These are phyloP conservation scores for Borostomias antarcticus DNA, from an alignment of 2,797 vertebrate species.

Conservation along the genomic window DNA sequence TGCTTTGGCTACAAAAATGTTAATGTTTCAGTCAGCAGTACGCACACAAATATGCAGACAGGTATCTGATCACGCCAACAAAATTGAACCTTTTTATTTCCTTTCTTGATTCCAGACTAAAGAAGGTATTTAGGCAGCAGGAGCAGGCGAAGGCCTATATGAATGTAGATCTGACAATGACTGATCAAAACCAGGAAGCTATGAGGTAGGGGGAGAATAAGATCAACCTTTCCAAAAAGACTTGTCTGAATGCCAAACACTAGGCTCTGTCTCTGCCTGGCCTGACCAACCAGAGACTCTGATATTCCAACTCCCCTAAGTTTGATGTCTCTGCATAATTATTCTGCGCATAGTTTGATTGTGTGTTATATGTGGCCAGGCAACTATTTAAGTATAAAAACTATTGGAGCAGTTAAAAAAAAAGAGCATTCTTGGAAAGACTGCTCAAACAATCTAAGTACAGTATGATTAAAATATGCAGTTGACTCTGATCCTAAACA, in stretches of 20 bases:
- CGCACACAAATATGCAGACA: constrained; percentile 15
- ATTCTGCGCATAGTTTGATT: too few species aligned
- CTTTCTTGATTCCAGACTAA: background rate
- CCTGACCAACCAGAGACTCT: too few species aligned
- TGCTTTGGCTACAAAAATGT: constrained; percentile 28
- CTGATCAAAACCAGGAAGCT: background rate
- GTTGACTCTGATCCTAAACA: too few species aligned
- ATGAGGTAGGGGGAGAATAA: constrained; percentile 8
- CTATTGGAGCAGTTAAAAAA: too few species aligned
- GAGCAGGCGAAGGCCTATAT: background rate
- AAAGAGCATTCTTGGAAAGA: too few species aligned
- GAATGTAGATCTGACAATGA: constrained; percentile 6
- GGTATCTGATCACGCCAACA: constrained; percentile 5
- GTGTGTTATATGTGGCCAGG: too few species aligned
- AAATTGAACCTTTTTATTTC: constrained; percentile 7
- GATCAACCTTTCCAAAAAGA: constrained; percentile 7
- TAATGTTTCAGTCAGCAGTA: constrained; percentile 20
- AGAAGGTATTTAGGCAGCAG: constrained; percentile 9
- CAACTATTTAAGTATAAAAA: too few species aligned
- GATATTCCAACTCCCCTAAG: too few species aligned
- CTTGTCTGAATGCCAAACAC: constrained; percentile 9
- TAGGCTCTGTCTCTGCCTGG: background rate
- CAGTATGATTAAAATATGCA: too few species aligned
- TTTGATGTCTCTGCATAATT: too few species aligned
- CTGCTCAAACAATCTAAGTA: too few species aligned